Base-by-base conservation (phyloP, 2,888 invertebrate species). In the Matsumyia berberina region DNA sequence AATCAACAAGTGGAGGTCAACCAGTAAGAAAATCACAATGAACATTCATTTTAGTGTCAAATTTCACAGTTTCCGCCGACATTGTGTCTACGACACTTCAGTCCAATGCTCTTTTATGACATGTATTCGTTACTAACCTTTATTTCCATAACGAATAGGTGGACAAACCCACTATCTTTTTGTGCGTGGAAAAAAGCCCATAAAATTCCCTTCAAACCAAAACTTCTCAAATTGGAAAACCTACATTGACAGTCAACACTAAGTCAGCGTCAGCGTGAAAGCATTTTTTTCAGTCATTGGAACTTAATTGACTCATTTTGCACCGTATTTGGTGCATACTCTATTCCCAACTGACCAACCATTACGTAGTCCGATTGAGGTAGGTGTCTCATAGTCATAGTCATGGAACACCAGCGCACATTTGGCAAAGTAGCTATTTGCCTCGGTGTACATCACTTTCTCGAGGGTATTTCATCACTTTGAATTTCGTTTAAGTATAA, bases 301-400 rank as follows among this genome's bases (percentile, higher is more conserved):
- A 49, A 29, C 49, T n/a, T 24, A 24, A 24, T 46, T 46, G 46
- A 19, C 46, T 49, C 24, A 49, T 46, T 35, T 29, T n/a, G 9
- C 57, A 1, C 58, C 58, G 19, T 70, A 58, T 58, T 49, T 70
- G 70, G 70, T 58, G 24, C 24, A n/a, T n/a, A 29, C 57, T 58
- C 37, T 37, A 15, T 35, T 46, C 70, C 57, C 55, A 69, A 42
- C 46, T 70, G 70, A 70, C 44, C 64, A 55, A 66, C 53, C 24
- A 57, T 37, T 12, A 15, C 46, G 24, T 8, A 46, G 11, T 39
- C 8, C 0, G 29, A 60, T 53, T 42, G 8, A 69, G n/a, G 60
- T 77, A 77, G 77, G 77, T 60, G 69, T 77, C 60, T 46, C 42
- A 51, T 35, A 57, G 42, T 33, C 42, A 42, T 33, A 46, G 60